A percentile compares a stretch with the other conserved stretches of the same genome.
Evolutionary conservation across 2,113 vertebrate genomes (phyloP).

Genomic region (Cebidichthys violaceus): DNA sequence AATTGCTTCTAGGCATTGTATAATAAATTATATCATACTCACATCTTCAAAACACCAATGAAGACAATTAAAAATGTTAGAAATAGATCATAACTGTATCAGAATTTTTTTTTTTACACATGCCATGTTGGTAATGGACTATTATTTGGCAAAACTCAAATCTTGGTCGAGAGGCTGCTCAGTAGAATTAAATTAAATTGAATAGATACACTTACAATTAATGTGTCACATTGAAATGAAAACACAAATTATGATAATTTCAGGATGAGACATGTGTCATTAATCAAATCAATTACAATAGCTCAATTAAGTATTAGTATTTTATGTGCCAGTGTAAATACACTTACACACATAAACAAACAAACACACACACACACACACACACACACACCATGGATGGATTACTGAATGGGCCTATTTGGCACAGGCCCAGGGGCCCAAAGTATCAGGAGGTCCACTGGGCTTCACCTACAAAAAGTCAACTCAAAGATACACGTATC

Average conservation of each 20-base stretch:
- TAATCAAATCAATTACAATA: not conserved
- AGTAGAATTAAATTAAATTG: not conserved
- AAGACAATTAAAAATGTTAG: not conserved
- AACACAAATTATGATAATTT: not conserved
- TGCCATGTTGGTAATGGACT: not conserved
- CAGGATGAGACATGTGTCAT: not conserved
- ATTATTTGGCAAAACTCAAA: not conserved
- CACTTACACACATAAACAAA: constrained; percentile 5
- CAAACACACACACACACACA: not conserved
- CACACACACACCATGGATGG: not conserved
- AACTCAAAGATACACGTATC: too few relatives aligned
- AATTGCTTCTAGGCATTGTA: not conserved
- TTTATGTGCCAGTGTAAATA: not conserved
- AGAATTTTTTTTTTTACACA: not conserved
- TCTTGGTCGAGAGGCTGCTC: not conserved
- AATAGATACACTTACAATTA: not conserved
- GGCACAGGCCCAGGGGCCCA: too few relatives aligned
- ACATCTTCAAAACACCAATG: not conserved
- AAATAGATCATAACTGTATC: not conserved
- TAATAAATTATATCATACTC: not conserved
- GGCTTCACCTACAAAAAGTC: too few relatives aligned
- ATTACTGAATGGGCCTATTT: too few relatives aligned
- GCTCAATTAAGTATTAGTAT: not conserved
- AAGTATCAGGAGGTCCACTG: too few relatives aligned
- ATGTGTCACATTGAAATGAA: not conserved